phyloP scores from a whole-genome alignment of 2,888 invertebrate species.

The Megaustenia siamemsis region DNA sequence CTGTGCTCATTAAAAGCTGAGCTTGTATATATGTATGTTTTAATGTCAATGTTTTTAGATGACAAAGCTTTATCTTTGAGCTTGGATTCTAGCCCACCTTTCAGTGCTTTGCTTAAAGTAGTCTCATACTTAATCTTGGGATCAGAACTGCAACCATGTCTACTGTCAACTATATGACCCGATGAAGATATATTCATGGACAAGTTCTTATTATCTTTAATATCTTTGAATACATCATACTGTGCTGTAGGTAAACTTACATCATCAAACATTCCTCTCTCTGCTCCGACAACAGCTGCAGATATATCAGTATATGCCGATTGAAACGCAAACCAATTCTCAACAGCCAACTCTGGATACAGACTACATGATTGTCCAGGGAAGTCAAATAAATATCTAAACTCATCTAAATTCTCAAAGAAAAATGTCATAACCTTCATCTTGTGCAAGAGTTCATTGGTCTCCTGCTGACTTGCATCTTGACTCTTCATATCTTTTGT shows the following conservation, averaged over 20 bases:
- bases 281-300: background rate
- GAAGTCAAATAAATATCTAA: slow-evolving; percentile 17
- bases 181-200: background rate
- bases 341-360: background rate
- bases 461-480: background rate
- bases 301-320: background rate
- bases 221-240: no score
- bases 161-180: background rate
- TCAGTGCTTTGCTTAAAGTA: no score
- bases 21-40: background rate
- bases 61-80: no score
- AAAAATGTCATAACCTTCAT: slow-evolving; percentile 33
- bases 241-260: background rate
- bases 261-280: background rate
- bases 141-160: background rate
- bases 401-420: slow-evolving; percentile 42
- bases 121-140: background rate
- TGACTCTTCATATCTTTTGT: background rate
- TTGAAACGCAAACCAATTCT: background rate
- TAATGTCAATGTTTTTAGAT: no score
- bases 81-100: no score
- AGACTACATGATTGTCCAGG: background rate
- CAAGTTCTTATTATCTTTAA: background rate
- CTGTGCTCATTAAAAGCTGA: background rate
- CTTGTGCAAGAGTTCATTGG: background rate